Evolutionary conservation across 92 coral and sea anemone species (phyloP).

Genomic region (Zoanthus gigantus): DNA sequence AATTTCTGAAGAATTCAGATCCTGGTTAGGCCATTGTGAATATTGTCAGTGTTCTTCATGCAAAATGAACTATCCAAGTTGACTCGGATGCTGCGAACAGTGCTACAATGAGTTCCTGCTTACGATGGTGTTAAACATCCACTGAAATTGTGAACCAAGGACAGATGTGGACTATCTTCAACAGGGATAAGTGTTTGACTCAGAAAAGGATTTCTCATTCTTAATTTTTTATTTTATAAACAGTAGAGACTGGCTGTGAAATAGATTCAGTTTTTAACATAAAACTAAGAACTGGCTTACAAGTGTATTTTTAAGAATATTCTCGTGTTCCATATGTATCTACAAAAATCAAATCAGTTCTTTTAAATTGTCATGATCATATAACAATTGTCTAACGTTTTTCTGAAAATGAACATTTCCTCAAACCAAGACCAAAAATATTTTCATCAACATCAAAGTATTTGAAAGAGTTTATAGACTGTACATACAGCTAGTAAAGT

Average conservation of each 20-base stretch:
- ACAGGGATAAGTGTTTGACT: conserved; percentile 3
- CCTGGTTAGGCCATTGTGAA: not conserved
- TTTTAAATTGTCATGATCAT: no score
- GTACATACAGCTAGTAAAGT: no score
- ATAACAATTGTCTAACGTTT: no score
- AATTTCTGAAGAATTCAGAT: not conserved
- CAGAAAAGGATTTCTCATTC: not conserved
- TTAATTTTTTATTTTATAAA: not conserved
- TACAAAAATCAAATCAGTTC: no score
- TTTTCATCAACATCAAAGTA: no score
- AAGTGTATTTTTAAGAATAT: no score
- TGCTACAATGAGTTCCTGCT: not conserved
- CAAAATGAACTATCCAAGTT: not conserved
- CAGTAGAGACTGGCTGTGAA: not conserved
- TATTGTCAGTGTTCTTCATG: not conserved
- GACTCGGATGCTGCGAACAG: not conserved
- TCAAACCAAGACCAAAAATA: no score
- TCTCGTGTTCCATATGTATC: no score
- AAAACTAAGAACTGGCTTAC: no score
- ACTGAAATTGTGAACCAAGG: not conserved
- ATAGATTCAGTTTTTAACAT: no score
- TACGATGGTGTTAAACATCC: not conserved
- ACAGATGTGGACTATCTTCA: not conserved
- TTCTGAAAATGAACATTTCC: no score
- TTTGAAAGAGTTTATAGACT: no score